These are phyloP conservation scores for Neodiprion fabricii DNA, from an alignment of 1,140 invertebrate genomes.

Conservation along the genomic window DNA sequence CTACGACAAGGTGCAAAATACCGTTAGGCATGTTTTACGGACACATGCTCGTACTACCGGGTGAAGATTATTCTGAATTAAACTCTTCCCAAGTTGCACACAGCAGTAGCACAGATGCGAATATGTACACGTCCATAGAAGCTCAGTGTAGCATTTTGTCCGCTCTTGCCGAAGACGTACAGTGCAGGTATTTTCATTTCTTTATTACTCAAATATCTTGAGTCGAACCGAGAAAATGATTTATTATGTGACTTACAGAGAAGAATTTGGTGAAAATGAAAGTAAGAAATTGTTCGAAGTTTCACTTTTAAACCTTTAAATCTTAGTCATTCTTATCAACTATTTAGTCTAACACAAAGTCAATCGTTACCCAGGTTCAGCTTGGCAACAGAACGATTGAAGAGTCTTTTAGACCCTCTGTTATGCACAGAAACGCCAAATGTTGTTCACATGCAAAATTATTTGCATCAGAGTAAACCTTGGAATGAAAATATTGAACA, in stretches of 20 bases:
- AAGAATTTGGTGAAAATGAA: too few species aligned
- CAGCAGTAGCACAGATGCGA: slow-evolving; percentile 47
- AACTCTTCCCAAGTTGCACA: slow-evolving; percentile 45
- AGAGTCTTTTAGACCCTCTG: slow-evolving; percentile 76
- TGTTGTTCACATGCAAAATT: slow-evolving; percentile 80
- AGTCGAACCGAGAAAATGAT: too few species aligned
- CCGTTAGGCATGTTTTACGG: slow-evolving; percentile 93
- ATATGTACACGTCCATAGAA: slow-evolving; percentile 59
- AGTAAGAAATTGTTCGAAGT: too few species aligned
- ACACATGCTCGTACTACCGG: slow-evolving; percentile 79
- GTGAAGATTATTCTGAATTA: slow-evolving; percentile 67
- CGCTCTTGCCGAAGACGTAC: slow-evolving; percentile 77
- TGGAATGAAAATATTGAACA: slow-evolving; percentile 66
- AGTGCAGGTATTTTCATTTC: slow-evolving; percentile 69
- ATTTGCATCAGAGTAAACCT: slow-evolving; percentile 67
- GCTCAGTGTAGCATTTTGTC: slow-evolving; percentile 65
- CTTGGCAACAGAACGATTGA: slow-evolving; percentile 81
- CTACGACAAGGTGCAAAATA: slow-evolving; percentile 86
- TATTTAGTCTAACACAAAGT: too few species aligned
- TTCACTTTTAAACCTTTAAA: too few species aligned
- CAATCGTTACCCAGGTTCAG: slow-evolving; percentile 65
- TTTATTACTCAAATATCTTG: slow-evolving; percentile 37
- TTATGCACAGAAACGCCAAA: slow-evolving; percentile 79
- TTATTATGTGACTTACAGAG: too few species aligned
- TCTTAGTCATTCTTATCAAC: too few species aligned